phyloP scores from a whole-genome alignment of 1,140 invertebrate genomes.

The Macrosteles quadrilineatus region DNA sequence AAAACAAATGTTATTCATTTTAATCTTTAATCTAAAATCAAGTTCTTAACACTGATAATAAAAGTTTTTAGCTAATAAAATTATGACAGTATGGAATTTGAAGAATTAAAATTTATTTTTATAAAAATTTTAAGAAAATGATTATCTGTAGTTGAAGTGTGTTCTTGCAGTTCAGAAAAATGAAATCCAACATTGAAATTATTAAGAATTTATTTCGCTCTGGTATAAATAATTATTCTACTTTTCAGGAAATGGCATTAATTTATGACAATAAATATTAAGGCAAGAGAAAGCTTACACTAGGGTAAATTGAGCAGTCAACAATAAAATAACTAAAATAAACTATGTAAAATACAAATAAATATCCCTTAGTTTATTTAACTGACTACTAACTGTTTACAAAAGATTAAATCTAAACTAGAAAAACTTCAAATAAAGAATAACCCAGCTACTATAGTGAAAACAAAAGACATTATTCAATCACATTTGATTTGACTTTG shows the following conservation, averaged over 20 bases:
- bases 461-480: too few species aligned
- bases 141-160: conserved; percentile 36
- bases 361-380: neutral
- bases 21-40: too few species aligned
- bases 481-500: too few species aligned
- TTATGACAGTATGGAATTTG: too few species aligned
- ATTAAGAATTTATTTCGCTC: conserved; percentile 22
- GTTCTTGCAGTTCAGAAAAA: conserved; percentile 44
- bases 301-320: conserved; percentile 19
- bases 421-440: too few species aligned
- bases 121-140: too few species aligned
- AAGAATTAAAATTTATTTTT: too few species aligned
- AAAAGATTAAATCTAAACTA: too few species aligned
- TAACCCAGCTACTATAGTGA: too few species aligned
- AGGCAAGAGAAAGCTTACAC: conserved; percentile 26
- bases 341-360: neutral
- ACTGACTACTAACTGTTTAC: neutral
- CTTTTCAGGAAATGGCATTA: conserved; percentile 1
- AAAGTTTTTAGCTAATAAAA: too few species aligned
- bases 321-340: neutral
- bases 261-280: conserved; percentile 13
- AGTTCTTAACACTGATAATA: too few species aligned
- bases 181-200: neutral
- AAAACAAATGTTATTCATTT: too few species aligned
- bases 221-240: conserved; percentile 13